Evolutionary conservation across 2,113 vertebrate genomes (phyloP), one percentile per base, ranked within the genome.

Genomic region (Eleginops maclovinus): DNA sequence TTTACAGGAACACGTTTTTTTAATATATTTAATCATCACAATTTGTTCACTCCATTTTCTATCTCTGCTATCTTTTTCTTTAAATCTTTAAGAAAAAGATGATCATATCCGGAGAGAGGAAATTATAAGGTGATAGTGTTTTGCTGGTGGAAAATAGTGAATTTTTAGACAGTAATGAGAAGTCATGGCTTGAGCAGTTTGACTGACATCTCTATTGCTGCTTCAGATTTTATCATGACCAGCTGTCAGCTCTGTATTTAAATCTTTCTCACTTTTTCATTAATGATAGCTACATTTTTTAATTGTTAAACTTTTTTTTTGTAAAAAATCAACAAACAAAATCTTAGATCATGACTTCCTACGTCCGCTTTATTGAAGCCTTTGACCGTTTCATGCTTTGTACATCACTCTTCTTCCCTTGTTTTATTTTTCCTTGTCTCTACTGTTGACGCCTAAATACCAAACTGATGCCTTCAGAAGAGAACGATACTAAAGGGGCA

Each of bases 381-480:
- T 71, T 78, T 77, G 64, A 79, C 74, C 49, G 49, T 76, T 82
- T 82, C 67, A 50, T 79, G 59, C 65, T 72, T 78, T 81, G 28
- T 73, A 26, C 72, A 3, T 83, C 31, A 58, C 24, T 84, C 46
- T 70, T 64, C 36, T 78, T 56, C 22, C 61, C 85, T 54, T 81
- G 17, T 71, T 72, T 76, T 31, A 3, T 50, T 43, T 70, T 50
- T 75, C 46, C 65, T 77, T 12, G 31, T 73, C 26, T 75, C 60
- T 74, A 15, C 40, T 85, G 72, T 62, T 83, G 85, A 77, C 90
- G 91, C 90, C 90, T 93, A 78, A 91, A 90, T 81, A 89, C 91
- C 91, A 92, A 91, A 88, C 79, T 59, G 89, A 93, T 94, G 94
- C 93, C 94, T 94, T 94, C 79, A 87, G 77, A 87, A 72, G 79